Percentiles rank a stretch among this genome's conserved stretches.
Conservation (phyloP, 1,140 invertebrate species). For the Eciton burchellii region DNA sequence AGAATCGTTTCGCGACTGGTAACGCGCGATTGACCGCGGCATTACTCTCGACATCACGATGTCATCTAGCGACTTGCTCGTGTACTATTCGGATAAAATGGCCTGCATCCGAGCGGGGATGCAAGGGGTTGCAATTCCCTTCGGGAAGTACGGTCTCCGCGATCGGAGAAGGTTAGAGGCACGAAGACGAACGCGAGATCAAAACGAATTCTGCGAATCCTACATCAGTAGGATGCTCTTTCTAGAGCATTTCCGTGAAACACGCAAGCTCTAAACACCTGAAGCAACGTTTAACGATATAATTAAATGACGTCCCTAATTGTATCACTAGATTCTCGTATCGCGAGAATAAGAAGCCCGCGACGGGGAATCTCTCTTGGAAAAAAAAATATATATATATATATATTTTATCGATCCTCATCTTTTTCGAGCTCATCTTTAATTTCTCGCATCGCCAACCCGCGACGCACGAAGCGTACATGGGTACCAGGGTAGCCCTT, state of each 20-base stretch:
- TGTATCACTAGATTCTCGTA: too few species aligned
- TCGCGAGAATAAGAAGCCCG: too few species aligned
- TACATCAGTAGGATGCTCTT: neutral
- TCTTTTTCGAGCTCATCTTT: neutral
- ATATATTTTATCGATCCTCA: too few species aligned
- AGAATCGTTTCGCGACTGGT: neutral
- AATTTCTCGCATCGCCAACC: neutral
- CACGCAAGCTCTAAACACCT: neutral
- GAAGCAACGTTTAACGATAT: too few species aligned
- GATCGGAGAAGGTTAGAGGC: neutral
- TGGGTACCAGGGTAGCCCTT: neutral
- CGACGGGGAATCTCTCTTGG: too few species aligned
- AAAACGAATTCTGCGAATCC: neutral
- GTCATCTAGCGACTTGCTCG: conserved; percentile 38
- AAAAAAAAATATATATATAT: too few species aligned
- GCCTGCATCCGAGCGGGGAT: neutral
- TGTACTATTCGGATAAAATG: conserved; percentile 39
- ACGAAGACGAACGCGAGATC: neutral
- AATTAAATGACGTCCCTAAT: too few species aligned
- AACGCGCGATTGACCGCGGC: conserved; percentile 11
- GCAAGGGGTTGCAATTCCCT: neutral
- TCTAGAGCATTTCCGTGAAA: neutral
- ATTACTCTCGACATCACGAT: conserved; percentile 51
- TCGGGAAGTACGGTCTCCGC: neutral
- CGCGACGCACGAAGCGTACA: neutral